These are phyloP conservation scores for Harpagoxenus sublaevis DNA, from an alignment of 2,888 invertebrate genomes.

Conservation along the genomic window DNA sequence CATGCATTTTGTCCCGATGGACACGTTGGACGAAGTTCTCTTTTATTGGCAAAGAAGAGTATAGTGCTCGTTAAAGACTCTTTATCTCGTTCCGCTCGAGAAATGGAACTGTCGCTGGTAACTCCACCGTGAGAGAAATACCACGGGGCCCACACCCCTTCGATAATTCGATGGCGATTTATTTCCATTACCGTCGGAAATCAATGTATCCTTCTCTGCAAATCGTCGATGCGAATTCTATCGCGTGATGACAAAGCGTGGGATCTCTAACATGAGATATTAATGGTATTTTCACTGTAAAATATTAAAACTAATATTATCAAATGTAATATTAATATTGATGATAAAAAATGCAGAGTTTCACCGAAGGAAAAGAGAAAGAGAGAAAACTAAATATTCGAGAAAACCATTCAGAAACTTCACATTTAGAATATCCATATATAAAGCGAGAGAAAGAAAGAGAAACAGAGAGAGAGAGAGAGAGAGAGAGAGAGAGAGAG, in stretches of 20 bases:
- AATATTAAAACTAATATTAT: background rate
- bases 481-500: background rate
- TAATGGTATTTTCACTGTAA: background rate
- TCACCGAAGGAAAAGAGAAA: background rate
- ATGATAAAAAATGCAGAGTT: background rate
- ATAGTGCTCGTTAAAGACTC: slow-evolving; percentile 78
- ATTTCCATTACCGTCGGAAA: slow-evolving; percentile 38
- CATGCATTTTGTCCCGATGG: slow-evolving; percentile 21
- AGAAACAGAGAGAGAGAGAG: no score
- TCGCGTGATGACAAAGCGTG: background rate
- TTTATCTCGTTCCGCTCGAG: slow-evolving; percentile 72
- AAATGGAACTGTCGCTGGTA: slow-evolving; percentile 70
- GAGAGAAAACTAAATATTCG: background rate
- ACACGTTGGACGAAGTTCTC: slow-evolving; percentile 56
- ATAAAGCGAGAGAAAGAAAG: background rate
- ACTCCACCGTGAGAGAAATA: slow-evolving; percentile 69
- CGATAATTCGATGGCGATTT: slow-evolving; percentile 44
- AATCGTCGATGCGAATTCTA: slow-evolving; percentile 1
- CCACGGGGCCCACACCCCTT: slow-evolving; percentile 34
- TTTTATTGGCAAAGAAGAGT: slow-evolving; percentile 71
- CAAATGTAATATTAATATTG: background rate
- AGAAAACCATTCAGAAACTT: background rate
- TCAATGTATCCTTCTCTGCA: background rate
- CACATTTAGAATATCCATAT: background rate
- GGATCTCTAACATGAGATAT: background rate